Conservation (phyloP, 2,888 invertebrate species). For the Nomada hirtipes region DNA sequence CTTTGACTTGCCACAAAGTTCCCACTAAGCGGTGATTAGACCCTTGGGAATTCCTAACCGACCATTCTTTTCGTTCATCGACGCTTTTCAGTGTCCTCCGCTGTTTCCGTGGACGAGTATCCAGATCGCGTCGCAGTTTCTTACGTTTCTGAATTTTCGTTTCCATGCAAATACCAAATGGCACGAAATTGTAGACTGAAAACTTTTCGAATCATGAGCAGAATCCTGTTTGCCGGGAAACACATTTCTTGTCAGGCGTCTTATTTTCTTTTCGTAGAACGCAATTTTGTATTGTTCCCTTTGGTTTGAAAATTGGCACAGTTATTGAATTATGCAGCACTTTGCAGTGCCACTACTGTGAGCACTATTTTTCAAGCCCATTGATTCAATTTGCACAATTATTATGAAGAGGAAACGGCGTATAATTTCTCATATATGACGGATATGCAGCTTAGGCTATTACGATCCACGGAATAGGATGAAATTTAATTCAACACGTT, state of each 20-base stretch:
- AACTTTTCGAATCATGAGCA: background rate
- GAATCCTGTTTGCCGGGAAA: background rate
- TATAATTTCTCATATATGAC: background rate
- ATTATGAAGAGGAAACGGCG: background rate
- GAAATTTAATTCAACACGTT: constrained; percentile 55
- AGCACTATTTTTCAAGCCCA: background rate
- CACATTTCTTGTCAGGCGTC: background rate
- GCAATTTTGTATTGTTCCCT: background rate
- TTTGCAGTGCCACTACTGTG: too few species aligned
- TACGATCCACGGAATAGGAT: constrained; percentile 35
- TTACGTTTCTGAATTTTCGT: constrained; percentile 11
- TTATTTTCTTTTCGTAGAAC: background rate
- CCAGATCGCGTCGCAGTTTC: background rate
- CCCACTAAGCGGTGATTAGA: constrained; percentile 47
- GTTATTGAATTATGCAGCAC: background rate
- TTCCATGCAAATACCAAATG: constrained; percentile 8
- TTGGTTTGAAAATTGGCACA: background rate
- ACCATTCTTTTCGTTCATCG: constrained; percentile 11
- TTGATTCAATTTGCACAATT: background rate
- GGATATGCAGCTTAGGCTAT: constrained; percentile 32
- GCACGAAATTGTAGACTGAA: background rate
- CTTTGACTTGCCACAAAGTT: constrained; percentile 43
- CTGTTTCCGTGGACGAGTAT: background rate
- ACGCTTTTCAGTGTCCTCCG: background rate
- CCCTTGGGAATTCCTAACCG: constrained; percentile 40